Evolutionary conservation across 2,113 vertebrate genomes (phyloP).

Genomic region (Rattus norvegicus): DNA sequence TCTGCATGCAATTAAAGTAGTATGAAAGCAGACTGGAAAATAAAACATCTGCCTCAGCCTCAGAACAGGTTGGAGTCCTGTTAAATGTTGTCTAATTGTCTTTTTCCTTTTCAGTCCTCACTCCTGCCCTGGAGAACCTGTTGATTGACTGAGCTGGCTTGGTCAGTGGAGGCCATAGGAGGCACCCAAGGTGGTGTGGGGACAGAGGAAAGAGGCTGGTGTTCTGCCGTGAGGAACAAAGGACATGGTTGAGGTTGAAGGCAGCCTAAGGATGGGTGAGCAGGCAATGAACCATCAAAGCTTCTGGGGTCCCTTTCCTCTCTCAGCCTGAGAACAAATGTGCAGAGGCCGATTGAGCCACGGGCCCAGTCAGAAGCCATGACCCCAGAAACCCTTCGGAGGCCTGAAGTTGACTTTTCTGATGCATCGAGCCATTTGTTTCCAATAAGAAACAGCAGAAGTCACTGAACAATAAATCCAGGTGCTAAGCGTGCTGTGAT

Average conservation of each 20-base stretch:
- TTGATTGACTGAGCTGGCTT: no score
- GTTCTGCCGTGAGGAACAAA: background rate
- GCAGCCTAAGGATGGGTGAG: background rate
- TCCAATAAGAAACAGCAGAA: conserved; percentile 11
- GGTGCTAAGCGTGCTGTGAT: background rate
- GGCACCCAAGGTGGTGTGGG: background rate
- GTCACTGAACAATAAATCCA: background rate
- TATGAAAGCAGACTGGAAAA: no score
- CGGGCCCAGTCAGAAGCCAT: background rate
- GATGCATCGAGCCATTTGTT: background rate
- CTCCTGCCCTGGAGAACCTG: no score
- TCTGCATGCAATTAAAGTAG: no score
- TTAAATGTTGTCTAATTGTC: no score
- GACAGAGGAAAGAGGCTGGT: background rate
- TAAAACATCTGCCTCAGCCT: no score
- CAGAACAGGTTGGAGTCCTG: no score
- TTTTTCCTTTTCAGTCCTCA: no score
- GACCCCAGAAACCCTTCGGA: background rate
- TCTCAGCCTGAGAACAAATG: no score
- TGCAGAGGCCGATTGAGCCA: background rate
- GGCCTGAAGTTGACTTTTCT: background rate
- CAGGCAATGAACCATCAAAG: background rate
- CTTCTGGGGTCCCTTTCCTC: background rate
- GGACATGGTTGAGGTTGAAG: background rate
- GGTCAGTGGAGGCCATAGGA: background rate